These are phyloP conservation scores for Macquaria ambigua DNA, from an alignment of 2,113 vertebrate genomes.

Conservation along the genomic window DNA sequence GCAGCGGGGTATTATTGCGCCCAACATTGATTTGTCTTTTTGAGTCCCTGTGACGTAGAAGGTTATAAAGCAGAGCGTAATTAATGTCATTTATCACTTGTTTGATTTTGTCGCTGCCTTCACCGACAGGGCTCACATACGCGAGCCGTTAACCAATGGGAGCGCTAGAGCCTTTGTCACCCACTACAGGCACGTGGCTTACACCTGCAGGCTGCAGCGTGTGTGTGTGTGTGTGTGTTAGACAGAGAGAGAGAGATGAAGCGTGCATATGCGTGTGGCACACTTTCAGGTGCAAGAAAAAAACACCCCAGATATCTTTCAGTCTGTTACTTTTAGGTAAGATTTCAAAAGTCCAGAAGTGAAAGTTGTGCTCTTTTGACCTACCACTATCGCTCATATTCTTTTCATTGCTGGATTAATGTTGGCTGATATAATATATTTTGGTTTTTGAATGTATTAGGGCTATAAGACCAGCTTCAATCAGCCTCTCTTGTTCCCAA, in stretches of 20 bases:
- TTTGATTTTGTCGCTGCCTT: slow-evolving; percentile 73
- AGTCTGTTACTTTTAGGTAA: background rate
- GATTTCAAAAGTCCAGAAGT: background rate
- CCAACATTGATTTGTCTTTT: slow-evolving; percentile 72
- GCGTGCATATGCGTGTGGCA: slow-evolving; percentile 18
- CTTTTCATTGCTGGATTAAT: background rate
- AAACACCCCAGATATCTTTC: background rate
- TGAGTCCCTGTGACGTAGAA: slow-evolving; percentile 63
- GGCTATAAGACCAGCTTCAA: background rate
- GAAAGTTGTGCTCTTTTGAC: background rate
- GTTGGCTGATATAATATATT: background rate
- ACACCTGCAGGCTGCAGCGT: slow-evolving; percentile 81
- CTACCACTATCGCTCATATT: background rate
- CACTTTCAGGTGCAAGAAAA: slow-evolving; percentile 26
- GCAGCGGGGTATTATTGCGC: slow-evolving; percentile 72
- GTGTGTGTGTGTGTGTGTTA: slow-evolving; percentile 45
- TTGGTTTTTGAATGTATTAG: background rate
- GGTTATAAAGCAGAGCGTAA: slow-evolving; percentile 82
- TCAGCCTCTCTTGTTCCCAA: slow-evolving; percentile 47
- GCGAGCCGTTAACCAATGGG: slow-evolving; percentile 80
- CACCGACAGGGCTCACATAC: slow-evolving; percentile 54
- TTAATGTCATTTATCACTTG: slow-evolving; percentile 87
- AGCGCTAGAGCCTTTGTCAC: slow-evolving; percentile 67
- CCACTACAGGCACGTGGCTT: slow-evolving; percentile 82
- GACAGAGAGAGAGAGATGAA: background rate